Percentiles rank a stretch among this genome's conserved stretches.
Conservation (phyloP, 2,888 invertebrate genomes). For the Tenthredo livida region DNA sequence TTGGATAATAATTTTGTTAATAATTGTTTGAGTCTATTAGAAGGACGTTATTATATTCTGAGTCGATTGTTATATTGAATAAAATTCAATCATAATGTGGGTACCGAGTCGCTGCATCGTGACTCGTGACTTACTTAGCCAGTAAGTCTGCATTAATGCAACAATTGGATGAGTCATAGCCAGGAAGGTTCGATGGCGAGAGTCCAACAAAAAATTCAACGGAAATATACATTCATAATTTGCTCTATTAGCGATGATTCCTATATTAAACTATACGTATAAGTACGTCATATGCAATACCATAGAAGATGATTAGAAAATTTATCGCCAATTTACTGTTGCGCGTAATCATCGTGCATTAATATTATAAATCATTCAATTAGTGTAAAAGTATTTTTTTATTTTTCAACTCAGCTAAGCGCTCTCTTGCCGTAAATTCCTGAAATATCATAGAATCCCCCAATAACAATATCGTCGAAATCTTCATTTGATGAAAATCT, state of each 20-base stretch:
- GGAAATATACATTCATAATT: not conserved
- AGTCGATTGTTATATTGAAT: not conserved
- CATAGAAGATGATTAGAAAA: not conserved
- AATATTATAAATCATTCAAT: not conserved
- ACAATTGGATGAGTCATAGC: constrained; percentile 14
- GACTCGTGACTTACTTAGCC: not conserved
- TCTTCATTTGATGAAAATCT: not conserved
- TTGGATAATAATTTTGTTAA: not conserved
- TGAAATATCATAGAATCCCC: not conserved
- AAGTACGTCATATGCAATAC: not conserved
- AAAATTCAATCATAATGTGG: not conserved
- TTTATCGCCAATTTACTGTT: constrained; percentile 3
- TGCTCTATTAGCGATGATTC: not conserved
- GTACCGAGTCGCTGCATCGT: not conserved
- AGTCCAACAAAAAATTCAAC: constrained; percentile 17
- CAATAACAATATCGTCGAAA: not conserved
- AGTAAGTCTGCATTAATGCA: constrained; percentile 29
- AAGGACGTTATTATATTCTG: not conserved
- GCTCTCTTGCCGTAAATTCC: not conserved
- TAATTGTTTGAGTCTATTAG: not conserved
- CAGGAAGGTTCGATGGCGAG: constrained; percentile 37
- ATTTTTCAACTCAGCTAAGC: not conserved
- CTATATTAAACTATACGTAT: not conserved
- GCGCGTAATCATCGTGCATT: not conserved
- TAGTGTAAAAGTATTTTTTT: not conserved